A percentile compares a stretch with the other conserved stretches of the same genome.
These are phyloP conservation scores for Hofmannophila pseudospretella DNA, from an alignment of 2,888 invertebrate species.

Conservation along the genomic window DNA sequence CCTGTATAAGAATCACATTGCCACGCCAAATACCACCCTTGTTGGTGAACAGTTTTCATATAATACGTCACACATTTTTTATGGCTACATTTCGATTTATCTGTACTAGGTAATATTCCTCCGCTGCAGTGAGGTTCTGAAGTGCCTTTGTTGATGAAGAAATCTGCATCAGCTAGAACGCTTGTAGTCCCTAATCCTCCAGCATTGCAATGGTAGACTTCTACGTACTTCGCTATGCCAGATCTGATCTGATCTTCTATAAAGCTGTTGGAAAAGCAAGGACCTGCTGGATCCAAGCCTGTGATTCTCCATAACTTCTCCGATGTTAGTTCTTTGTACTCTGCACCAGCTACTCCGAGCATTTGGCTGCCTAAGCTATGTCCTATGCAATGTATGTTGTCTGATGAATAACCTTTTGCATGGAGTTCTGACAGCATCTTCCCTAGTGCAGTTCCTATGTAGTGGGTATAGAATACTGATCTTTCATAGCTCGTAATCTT, in stretches of 20 bases:
- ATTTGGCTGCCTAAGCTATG: constrained; percentile 67
- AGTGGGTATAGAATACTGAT: constrained; percentile 49
- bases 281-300: constrained; percentile 66
- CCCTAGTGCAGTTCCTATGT: constrained; percentile 53
- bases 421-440: constrained; percentile 45
- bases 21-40: constrained; percentile 53
- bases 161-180: constrained; percentile 76
- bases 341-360: constrained; percentile 45
- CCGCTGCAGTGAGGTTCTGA: constrained; percentile 74
- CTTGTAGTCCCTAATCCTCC: constrained; percentile 71
- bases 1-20: constrained; percentile 50
- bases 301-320: constrained; percentile 58
- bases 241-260: constrained; percentile 67
- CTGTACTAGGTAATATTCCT: constrained; percentile 49
- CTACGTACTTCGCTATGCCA: constrained; percentile 75
- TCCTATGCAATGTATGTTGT: constrained; percentile 58
- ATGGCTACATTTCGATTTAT: constrained; percentile 62
- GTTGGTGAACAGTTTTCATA: constrained; percentile 46
- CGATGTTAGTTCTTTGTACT: constrained; percentile 42
- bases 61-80: constrained; percentile 60
- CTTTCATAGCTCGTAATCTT: constrained; percentile 57
- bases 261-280: constrained; percentile 61
- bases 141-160: constrained; percentile 77
- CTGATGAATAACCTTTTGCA: constrained; percentile 45
- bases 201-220: constrained; percentile 79